Conservation (phyloP, 2,888 invertebrate genomes). For the Eubasilissa splendida region DNA sequence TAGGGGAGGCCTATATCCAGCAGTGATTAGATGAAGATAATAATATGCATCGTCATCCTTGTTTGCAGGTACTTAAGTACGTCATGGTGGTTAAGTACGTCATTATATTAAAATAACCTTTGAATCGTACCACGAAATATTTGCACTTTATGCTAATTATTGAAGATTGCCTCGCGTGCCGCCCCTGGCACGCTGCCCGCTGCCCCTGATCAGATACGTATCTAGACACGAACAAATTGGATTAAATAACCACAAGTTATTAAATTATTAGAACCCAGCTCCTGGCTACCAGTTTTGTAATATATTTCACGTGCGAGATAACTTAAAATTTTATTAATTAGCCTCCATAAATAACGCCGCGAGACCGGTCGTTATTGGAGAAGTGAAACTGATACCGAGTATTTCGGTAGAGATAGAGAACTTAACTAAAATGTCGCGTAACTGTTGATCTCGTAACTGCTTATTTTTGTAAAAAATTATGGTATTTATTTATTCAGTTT, state of each 20-base stretch:
- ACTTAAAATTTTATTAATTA: slow-evolving; percentile 62
- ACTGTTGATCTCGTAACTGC: too few relatives aligned
- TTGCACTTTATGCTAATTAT: too few relatives aligned
- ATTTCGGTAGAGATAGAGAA: slow-evolving; percentile 11
- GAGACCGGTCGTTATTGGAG: slow-evolving; percentile 24
- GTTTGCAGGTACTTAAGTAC: too few relatives aligned
- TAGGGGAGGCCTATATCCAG: not conserved
- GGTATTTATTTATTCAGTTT: too few relatives aligned
- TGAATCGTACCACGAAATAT: too few relatives aligned
- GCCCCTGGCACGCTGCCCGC: slow-evolving; percentile 36
- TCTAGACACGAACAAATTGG: slow-evolving; percentile 72
- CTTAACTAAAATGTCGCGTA: not conserved
- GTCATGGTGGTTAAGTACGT: too few relatives aligned
- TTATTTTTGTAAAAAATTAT: too few relatives aligned
- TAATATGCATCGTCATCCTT: not conserved
- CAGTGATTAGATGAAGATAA: not conserved
- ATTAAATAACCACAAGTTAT: slow-evolving; percentile 67
- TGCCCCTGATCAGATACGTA: slow-evolving; percentile 64
- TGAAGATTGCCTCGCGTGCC: too few relatives aligned
- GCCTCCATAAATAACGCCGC: slow-evolving; percentile 64
- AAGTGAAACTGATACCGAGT: slow-evolving; percentile 14
- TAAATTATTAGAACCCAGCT: slow-evolving; percentile 70
- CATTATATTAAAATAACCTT: too few relatives aligned
- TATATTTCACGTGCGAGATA: slow-evolving; percentile 61
- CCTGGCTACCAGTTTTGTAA: slow-evolving; percentile 50